phyloP scores from a whole-genome alignment of 2,797 vertebrate species.

The Distichodus sexfasciatus region DNA sequence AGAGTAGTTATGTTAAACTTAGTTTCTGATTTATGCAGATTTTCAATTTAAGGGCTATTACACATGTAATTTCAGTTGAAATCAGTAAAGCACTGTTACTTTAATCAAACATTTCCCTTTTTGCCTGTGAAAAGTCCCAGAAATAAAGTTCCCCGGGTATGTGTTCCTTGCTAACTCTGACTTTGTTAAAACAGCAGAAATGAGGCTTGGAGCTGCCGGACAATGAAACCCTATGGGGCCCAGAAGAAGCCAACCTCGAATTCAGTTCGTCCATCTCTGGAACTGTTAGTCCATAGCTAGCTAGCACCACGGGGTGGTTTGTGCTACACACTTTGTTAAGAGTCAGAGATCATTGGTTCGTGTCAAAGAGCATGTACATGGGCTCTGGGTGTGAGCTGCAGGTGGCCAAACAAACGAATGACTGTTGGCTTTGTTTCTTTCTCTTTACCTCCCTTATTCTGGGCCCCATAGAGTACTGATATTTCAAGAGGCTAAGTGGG shows the following conservation, averaged over 20 bases:
- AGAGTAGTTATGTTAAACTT: slow-evolving; percentile 11
- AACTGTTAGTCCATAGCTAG: slow-evolving; percentile 20
- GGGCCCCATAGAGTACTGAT: slow-evolving; percentile 47
- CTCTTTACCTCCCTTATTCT: slow-evolving; percentile 24
- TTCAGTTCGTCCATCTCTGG: slow-evolving; percentile 34
- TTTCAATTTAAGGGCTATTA: too few species aligned
- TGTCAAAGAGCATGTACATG: slow-evolving; percentile 54
- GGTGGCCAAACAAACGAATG: slow-evolving; percentile 49
- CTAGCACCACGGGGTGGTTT: slow-evolving; percentile 32
- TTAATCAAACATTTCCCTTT: slow-evolving; percentile 8
- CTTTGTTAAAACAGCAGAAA: slow-evolving; percentile 11
- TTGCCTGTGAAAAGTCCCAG: not conserved
- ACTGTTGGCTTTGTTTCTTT: slow-evolving; percentile 5
- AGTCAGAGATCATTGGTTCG: slow-evolving; percentile 42
- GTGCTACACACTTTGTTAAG: slow-evolving; percentile 32
- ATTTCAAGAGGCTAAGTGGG: slow-evolving; percentile 38
- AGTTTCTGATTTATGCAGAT: not conserved
- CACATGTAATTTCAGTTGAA: too few species aligned
- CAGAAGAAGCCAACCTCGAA: slow-evolving; percentile 26
- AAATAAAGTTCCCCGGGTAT: not conserved
- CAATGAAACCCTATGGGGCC: slow-evolving; percentile 21
- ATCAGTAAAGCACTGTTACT: not conserved
- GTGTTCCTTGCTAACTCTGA: not conserved
- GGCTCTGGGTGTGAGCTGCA: slow-evolving; percentile 54
- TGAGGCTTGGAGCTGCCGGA: not conserved